phyloP scores from a whole-genome alignment of 2,888 invertebrate genomes.

The Coelogynopora nodosa region DNA sequence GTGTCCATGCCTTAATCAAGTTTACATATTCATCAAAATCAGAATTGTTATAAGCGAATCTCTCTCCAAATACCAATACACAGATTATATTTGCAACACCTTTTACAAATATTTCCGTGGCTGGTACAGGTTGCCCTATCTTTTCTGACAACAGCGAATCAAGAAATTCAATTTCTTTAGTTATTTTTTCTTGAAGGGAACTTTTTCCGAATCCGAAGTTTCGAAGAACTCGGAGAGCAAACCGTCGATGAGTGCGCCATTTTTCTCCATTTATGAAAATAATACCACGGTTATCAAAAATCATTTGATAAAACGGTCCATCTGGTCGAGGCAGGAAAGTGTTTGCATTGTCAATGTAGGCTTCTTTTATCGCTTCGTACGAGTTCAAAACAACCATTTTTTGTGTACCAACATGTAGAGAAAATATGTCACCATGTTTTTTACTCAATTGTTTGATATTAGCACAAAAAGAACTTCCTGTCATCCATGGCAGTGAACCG shows the following conservation, averaged over 20 bases:
- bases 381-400: slow-evolving; percentile 34
- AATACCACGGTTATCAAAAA: slow-evolving; percentile 15
- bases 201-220: slow-evolving; percentile 37
- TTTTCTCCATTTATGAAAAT: neutral
- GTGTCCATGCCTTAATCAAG: neutral
- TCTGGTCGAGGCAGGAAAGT: neutral
- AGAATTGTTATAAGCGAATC: neutral
- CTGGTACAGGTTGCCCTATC: neutral
- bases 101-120: slow-evolving; percentile 11
- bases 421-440: slow-evolving; percentile 26
- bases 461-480: too few relatives aligned
- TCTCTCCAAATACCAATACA: slow-evolving; percentile 18
- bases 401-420: slow-evolving; percentile 4
- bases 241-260: slow-evolving; percentile 36
- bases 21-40: slow-evolving; percentile 1
- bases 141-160: slow-evolving; percentile 7
- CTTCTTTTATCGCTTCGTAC: slow-evolving; percentile 3
- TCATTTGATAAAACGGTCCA: neutral
- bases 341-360: slow-evolving; percentile 21
- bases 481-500: neutral
- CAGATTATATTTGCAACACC: slow-evolving; percentile 33
- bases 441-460: neutral
- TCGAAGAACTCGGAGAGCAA: slow-evolving; percentile 36
- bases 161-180: slow-evolving; percentile 20
- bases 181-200: neutral